phyloP scores from a whole-genome alignment of 2,113 vertebrate species.

The Psephotus haematonotus region DNA sequence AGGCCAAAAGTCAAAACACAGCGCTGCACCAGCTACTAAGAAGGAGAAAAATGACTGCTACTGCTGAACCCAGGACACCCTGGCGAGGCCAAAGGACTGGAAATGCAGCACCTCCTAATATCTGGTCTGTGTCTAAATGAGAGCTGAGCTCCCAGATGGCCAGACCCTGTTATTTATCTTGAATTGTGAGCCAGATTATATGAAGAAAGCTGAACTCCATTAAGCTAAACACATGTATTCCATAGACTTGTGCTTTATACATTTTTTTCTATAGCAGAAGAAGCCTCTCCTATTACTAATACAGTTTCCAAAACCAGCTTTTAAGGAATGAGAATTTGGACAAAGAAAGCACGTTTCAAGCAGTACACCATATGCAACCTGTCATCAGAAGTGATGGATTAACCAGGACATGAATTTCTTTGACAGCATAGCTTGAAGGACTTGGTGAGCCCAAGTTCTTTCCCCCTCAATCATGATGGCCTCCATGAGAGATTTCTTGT shows the following conservation, averaged over 20 bases:
- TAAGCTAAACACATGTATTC: not conserved
- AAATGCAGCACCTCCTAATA: not conserved
- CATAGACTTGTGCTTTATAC: not conserved
- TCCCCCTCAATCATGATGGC: not conserved
- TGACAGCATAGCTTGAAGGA: conserved; percentile 39
- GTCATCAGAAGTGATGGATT: not conserved
- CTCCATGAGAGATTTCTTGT: not conserved
- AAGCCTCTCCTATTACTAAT: not conserved
- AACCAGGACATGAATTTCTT: conserved; percentile 26
- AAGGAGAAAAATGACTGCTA: too few relatives aligned
- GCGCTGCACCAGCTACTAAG: too few relatives aligned
- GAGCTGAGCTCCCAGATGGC: not conserved
- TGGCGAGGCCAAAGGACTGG: not conserved
- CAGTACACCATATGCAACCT: not conserved
- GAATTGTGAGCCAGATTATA: not conserved
- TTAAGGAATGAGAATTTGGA: not conserved
- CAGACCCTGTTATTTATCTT: not conserved
- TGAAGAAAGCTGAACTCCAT: not conserved
- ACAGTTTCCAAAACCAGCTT: not conserved
- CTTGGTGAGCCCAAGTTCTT: conserved; percentile 15
- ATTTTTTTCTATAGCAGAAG: not conserved
- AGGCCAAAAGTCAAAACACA: too few relatives aligned
- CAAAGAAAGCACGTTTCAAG: not conserved
- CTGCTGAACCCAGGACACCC: too few relatives aligned
- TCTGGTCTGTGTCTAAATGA: not conserved